These are phyloP conservation scores for Tachina grossa DNA, from an alignment of 2,888 invertebrate species.

Conservation along the genomic window DNA sequence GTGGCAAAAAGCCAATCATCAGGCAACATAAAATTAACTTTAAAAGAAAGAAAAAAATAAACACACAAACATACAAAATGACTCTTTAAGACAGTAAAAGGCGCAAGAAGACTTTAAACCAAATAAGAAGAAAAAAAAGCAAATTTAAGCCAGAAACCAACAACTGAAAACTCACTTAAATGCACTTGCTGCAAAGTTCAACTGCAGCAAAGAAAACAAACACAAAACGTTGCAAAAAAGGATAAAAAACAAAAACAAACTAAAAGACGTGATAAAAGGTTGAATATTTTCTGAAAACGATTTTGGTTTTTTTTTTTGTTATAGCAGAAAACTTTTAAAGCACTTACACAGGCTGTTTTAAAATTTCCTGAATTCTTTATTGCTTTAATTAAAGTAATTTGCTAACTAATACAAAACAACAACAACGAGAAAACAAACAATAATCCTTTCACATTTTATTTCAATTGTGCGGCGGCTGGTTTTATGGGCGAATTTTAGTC, in stretches of 20 bases:
- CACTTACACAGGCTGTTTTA: slow-evolving; percentile 20
- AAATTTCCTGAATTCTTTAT: slow-evolving; percentile 13
- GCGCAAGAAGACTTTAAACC: slow-evolving; percentile 14
- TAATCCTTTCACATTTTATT: slow-evolving; percentile 37
- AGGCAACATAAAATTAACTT: slow-evolving; percentile 14
- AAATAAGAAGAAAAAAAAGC: slow-evolving; percentile 2
- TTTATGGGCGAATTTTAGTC: slow-evolving; percentile 37
- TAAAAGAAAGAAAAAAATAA: background rate
- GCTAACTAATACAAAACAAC: slow-evolving; percentile 5
- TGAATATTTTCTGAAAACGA: slow-evolving; percentile 2
- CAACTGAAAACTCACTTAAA: slow-evolving; percentile 36
- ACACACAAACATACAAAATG: slow-evolving; percentile 7
- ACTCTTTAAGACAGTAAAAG: slow-evolving; percentile 31
- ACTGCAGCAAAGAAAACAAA: slow-evolving; percentile 24
- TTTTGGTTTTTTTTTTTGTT: background rate
- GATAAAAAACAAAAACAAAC: slow-evolving; percentile 39
- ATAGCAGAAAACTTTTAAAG: slow-evolving; percentile 16
- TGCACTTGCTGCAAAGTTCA: slow-evolving; percentile 62
- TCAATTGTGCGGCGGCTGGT: background rate
- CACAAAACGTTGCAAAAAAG: background rate
- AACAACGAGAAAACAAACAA: slow-evolving; percentile 3
- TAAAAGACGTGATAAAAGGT: slow-evolving; percentile 41
- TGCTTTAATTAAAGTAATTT: slow-evolving; percentile 48
- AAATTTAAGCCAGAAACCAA: slow-evolving; percentile 35
- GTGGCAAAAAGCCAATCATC: slow-evolving; percentile 60